Base-by-base conservation (phyloP, 1,140 invertebrate genomes). In the Ericerus pela region DNA sequence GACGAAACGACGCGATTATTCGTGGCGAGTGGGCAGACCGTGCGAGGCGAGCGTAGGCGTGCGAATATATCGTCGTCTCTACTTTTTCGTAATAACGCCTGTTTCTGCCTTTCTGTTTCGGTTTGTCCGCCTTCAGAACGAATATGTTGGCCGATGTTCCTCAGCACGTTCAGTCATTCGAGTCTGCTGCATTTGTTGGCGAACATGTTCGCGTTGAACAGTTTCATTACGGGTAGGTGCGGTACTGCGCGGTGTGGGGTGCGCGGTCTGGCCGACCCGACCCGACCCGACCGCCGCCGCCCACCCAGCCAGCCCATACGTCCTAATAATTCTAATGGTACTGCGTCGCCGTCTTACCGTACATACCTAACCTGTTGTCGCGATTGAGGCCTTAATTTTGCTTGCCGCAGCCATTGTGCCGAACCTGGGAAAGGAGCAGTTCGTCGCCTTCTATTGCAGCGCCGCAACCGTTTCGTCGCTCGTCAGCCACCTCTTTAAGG, bases 141-240 rank as follows among this genome's bases (percentile, higher is more conserved):
- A 5, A 28, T 53, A 16, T 53, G 22, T 24, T 51, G 26, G 29
- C 27, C 51, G 2, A 53, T 53, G 51, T 5, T 53, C 16, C 27
- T 53, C 26, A 29, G 26, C 2, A 29, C 83, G 51, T 97, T 98
- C 69, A 96, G 92, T 65, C 95, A 98, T 68, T 83, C 85, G 64
- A 88, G 84, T 10, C 65, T 79, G 29, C 71, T 92, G 41, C 95
- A 98, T 73, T 75, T 97, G 51, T 78, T 78, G 63, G 79, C 82
- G 31, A 98, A 98, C 71, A 97, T 98, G 94, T 95, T 89, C 73
- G 93, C 95, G 20, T 70, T 97, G 20, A 5, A 53, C n/a, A 53
- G 51, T 29, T 53, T 53, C 29, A 53, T 28, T 27, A 27, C 51
- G 30, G 27, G 51, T 53, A 33, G n/a, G 8, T 33, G 30, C 8